Evolutionary conservation across 2,113 vertebrate genomes (phyloP).

Genomic region (Limanda limanda): DNA sequence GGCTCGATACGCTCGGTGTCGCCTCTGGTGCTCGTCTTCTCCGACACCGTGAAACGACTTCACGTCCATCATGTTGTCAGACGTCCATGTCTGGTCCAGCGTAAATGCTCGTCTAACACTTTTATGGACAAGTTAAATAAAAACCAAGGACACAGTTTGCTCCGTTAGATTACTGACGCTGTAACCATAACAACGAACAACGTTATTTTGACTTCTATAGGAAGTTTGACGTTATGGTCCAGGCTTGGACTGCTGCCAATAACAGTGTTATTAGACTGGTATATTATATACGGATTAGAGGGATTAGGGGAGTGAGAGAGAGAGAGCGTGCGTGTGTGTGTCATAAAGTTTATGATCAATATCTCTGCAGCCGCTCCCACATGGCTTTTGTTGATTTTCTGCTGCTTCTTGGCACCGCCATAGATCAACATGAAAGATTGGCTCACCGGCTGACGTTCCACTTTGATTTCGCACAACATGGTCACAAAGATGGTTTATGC

Average conservation of each 20-base stretch:
- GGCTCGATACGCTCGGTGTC: not conserved
- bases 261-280: not conserved
- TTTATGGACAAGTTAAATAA: slow-evolving; percentile 19
- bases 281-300: not conserved
- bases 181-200: not conserved
- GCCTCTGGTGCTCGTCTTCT: slow-evolving; percentile 13
- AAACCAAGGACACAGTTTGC: not conserved
- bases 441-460: slow-evolving; percentile 18
- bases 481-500: slow-evolving; percentile 19
- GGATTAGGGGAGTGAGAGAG: not conserved
- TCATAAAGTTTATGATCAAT: slow-evolving; percentile 56
- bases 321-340: slow-evolving; percentile 34
- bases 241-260: not conserved
- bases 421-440: slow-evolving; percentile 51
- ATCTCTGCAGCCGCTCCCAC: slow-evolving; percentile 41
- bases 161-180: not conserved
- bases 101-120: not conserved
- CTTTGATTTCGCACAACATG: slow-evolving; percentile 28
- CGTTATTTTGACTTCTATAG: not conserved
- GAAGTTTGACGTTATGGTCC: not conserved
- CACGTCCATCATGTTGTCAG: slow-evolving; percentile 32
- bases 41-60: slow-evolving; percentile 10
- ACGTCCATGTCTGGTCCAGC: not conserved
- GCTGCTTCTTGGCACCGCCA: slow-evolving; percentile 13
- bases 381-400: slow-evolving; percentile 62